A percentile compares a stretch with the other conserved stretches of the same genome.
phyloP scores from a whole-genome alignment of 2,888 invertebrate genomes.

The Corbicula japonica region DNA sequence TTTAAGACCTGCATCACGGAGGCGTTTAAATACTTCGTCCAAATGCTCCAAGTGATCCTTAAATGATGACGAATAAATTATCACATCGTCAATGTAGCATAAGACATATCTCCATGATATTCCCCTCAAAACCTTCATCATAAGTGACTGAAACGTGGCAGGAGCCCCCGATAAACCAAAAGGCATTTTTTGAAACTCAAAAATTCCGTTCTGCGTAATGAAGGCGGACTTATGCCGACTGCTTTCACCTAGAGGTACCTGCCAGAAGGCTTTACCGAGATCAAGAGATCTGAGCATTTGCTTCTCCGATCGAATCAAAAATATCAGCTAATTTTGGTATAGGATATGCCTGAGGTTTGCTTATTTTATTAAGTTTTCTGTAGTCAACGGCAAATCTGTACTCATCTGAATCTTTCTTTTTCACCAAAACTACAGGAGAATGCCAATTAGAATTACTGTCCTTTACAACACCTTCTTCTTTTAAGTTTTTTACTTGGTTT shows the following conservation, averaged over 20 bases:
- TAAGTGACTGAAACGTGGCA: slow-evolving; percentile 36
- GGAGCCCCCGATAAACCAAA: slow-evolving; percentile 51
- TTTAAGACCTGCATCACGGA: slow-evolving; percentile 28
- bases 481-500: slow-evolving; percentile 31
- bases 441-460: slow-evolving; percentile 55
- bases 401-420: slow-evolving; percentile 28
- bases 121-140: slow-evolving; percentile 39
- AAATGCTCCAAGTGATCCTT: slow-evolving; percentile 35
- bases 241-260: slow-evolving; percentile 43
- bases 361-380: slow-evolving; percentile 52
- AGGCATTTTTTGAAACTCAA: slow-evolving; percentile 35
- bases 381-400: slow-evolving; percentile 58
- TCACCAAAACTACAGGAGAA: slow-evolving; percentile 41
- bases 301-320: slow-evolving; percentile 55
- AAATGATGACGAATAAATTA: slow-evolving; percentile 34
- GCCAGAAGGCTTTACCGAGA: slow-evolving; percentile 54
- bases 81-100: slow-evolving; percentile 48
- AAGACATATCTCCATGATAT: slow-evolving; percentile 40
- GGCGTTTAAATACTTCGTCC: slow-evolving; percentile 32
- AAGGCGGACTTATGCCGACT: slow-evolving; percentile 48
- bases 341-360: slow-evolving; percentile 45
- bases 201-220: slow-evolving; percentile 55
- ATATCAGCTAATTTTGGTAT: slow-evolving; percentile 57
- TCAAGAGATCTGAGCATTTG: slow-evolving; percentile 54
- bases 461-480: slow-evolving; percentile 36